Base-by-base conservation (phyloP, 2,113 vertebrate species). In the Gobiocypris rarus region DNA sequence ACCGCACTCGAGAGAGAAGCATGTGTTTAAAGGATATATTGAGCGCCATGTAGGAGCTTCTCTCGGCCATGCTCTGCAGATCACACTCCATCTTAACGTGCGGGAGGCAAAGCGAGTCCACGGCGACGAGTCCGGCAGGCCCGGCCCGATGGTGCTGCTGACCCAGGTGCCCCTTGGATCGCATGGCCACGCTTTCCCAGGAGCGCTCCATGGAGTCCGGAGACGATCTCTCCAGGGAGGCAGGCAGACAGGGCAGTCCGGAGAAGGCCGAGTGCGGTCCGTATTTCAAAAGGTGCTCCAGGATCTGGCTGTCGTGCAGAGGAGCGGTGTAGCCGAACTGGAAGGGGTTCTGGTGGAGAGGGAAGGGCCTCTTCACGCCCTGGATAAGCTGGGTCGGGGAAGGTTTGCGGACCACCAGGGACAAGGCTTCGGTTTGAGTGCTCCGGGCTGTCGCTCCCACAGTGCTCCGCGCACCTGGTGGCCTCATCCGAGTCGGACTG, bases 1-100 rank as follows among this genome's bases (percentile, higher is more conserved):
- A 38, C 2, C 38, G 5, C 38, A 7, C 6, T 38, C 5, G 6
- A 38, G 34, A 38, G 6, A 38, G 4, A 38, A 38, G 5, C 6
- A 6, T 1, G 38, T 1, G 38, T 38, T 38, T 38, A 38, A 38
- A 99, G 97, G 97, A 98, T 99, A 99, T 94, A 83, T 94, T 96
- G 88, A 95, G 92, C 0, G 94, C 93, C 89, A 96, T 85, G 63
- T 95, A 96, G 71, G 95, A 89, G 41, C 84, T 91, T 5, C 89
- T 81, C 0, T 96, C 94, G 0, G 90, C 89, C 77, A 75, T 85
- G 70, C 91, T 90, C 89, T 92, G 95, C 89, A 94, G 92, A 8
- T 95, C 92, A 0, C 88, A 86, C 89, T 96, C 94, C 22, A 93
- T 91, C 89, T 97, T 97, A 78, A 95, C 94, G 0, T 92, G 91